Conservation (phyloP, 1,140 invertebrate species). For the Drosophila serrata region DNA sequence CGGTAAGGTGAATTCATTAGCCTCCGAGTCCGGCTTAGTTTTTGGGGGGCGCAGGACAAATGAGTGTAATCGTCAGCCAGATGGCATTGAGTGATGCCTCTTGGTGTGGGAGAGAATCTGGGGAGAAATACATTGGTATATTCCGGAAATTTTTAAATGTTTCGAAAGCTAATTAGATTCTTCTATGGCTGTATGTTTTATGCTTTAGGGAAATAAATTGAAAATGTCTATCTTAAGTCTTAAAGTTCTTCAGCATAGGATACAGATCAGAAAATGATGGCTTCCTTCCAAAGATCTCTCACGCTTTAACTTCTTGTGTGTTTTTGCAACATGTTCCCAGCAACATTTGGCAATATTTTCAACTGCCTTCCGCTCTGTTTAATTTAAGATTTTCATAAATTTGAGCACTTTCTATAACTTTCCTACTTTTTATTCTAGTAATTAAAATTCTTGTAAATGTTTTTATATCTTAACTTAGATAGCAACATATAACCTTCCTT, state of each 20-base stretch:
- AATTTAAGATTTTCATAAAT: not conserved
- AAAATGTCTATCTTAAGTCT: too few species aligned
- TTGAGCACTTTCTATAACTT: too few species aligned
- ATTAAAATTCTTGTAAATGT: too few species aligned
- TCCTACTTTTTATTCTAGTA: too few species aligned
- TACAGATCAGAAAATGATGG: too few species aligned
- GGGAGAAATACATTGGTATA: not conserved
- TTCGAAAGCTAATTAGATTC: not conserved
- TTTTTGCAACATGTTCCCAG: too few species aligned
- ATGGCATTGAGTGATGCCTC: constrained; percentile 42
- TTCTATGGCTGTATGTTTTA: not conserved
- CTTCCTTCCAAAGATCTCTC: too few species aligned
- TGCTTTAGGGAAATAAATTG: not conserved
- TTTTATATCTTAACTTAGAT: too few species aligned
- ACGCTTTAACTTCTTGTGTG: too few species aligned
- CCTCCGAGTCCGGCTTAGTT: constrained; percentile 11
- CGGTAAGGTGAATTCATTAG: constrained; percentile 56
- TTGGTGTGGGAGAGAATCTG: not conserved
- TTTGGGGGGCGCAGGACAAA: constrained; percentile 31
- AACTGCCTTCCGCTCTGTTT: not conserved
- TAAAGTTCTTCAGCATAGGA: not conserved
- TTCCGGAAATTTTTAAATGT: not conserved
- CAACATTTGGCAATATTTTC: not conserved
- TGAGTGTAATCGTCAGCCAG: constrained; percentile 33
- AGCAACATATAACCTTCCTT: too few species aligned